Evolutionary conservation across 2,888 invertebrate genomes (phyloP).

Genomic region (Zonitis immaculata): DNA sequence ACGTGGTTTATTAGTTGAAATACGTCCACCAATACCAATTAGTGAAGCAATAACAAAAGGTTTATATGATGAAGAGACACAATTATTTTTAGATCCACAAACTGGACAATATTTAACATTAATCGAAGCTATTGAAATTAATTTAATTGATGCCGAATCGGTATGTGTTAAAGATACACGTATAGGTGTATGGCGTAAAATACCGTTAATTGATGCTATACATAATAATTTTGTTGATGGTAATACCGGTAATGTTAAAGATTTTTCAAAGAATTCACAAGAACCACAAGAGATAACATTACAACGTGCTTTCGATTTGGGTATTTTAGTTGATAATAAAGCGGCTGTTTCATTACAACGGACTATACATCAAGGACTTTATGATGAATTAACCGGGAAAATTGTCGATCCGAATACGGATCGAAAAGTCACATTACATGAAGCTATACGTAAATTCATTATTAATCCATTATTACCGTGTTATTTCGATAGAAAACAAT

Average conservation of each 20-base stretch:
- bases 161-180: constrained; percentile 76
- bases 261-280: constrained; percentile 58
- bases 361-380: constrained; percentile 80
- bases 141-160: constrained; percentile 78
- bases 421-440: constrained; percentile 74
- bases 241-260: constrained; percentile 64
- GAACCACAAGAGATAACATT: constrained; percentile 65
- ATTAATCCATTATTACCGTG: constrained; percentile 77
- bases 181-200: constrained; percentile 69
- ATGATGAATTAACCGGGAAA: constrained; percentile 75
- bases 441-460: constrained; percentile 74
- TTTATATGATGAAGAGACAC: constrained; percentile 72
- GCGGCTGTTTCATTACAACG: constrained; percentile 78
- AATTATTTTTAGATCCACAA: constrained; percentile 77
- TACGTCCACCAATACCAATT: constrained; percentile 73
- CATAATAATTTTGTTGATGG: constrained; percentile 71
- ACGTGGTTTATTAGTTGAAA: constrained; percentile 75
- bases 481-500: constrained; percentile 72
- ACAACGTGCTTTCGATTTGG: constrained; percentile 72
- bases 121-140: constrained; percentile 74
- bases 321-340: constrained; percentile 74
- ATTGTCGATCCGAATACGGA: constrained; percentile 76
- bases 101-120: constrained; percentile 73
- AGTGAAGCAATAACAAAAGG: constrained; percentile 79
- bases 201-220: constrained; percentile 74